Conservation (phyloP, 2,113 vertebrate species). For the Serilophus lunatus region DNA sequence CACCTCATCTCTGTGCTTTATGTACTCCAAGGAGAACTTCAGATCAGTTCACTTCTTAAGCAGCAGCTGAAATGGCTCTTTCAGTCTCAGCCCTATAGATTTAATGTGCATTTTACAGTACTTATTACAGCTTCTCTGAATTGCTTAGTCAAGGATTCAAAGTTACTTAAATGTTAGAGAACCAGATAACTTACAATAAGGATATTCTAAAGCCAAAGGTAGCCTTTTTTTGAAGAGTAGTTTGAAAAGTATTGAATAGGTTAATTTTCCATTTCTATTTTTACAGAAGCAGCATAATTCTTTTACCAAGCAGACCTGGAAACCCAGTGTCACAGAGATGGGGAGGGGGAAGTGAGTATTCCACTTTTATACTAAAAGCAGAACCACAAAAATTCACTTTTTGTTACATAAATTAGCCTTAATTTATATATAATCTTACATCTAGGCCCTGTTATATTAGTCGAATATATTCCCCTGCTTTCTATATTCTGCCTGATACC, state of each 20-base stretch:
- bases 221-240: neutral
- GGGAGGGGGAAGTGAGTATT: slow-evolving; percentile 16
- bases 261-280: neutral
- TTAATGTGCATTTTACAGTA: neutral
- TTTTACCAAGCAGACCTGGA: neutral
- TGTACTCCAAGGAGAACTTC: neutral
- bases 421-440: neutral
- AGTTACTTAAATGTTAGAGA: neutral
- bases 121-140: neutral
- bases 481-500: neutral
- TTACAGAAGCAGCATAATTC: neutral
- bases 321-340: neutral
- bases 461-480: neutral
- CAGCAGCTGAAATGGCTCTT: neutral
- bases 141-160: neutral
- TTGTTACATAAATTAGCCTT: neutral
- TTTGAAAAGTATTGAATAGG: neutral
- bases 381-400: neutral
- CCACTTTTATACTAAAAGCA: slow-evolving; percentile 17
- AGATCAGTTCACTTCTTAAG: neutral
- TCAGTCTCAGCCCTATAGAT: neutral
- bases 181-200: neutral
- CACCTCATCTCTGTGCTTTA: neutral
- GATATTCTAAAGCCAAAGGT: neutral
- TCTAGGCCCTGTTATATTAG: neutral